Evolutionary conservation across 2,797 vertebrate genomes (phyloP), one percentile per base, ranked within the genome.

Genomic region (Ambastaia sidthimunki): DNA sequence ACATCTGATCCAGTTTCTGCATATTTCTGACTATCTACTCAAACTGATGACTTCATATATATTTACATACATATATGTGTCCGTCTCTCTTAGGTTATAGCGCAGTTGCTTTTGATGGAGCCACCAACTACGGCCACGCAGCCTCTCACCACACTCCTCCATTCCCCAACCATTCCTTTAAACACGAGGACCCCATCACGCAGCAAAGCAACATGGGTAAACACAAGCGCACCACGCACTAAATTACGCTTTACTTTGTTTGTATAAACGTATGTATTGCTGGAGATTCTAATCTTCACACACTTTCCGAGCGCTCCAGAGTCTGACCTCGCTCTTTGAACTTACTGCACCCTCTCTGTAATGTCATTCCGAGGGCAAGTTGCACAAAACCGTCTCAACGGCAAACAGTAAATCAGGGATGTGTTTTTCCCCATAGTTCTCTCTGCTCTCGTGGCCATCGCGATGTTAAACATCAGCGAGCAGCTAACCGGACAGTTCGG

Each of bases 151-250:
- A 97, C 77, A n/a, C n/a, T n/a, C 93, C 97, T 0, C 97, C 94
- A 91, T 94, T 93, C 86, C 87, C 96, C 84, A 97, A 96, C 90
- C 98, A 98, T 85, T 92, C 96, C 86, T 99, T 98, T 92, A 99
- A 99, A 88, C 97, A 98, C 0, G 98, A 99, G 86, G 97, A 99
- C 69, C 89, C 95, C 73, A 92, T 98, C 75, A 87, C 91, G 72
- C 98, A 98, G 89, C 97, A 97, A 90, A 94, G 93, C 83, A 91
- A 95, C 0, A 93, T 98, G 92, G 96, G 97, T 98, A 94, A 92
- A 82, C 78, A 28, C 28, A n/a, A 70, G 73, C 70, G n/a, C 81
- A 28, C 60, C 7, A 34, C 18, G 3, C 52, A 62, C 15, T 48
- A 59, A 76, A 78, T 78, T 23, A 75, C 50, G 65, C 16, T 78